Conservation (phyloP, 1,140 invertebrate species). For the Hypothenemus hampei region DNA sequence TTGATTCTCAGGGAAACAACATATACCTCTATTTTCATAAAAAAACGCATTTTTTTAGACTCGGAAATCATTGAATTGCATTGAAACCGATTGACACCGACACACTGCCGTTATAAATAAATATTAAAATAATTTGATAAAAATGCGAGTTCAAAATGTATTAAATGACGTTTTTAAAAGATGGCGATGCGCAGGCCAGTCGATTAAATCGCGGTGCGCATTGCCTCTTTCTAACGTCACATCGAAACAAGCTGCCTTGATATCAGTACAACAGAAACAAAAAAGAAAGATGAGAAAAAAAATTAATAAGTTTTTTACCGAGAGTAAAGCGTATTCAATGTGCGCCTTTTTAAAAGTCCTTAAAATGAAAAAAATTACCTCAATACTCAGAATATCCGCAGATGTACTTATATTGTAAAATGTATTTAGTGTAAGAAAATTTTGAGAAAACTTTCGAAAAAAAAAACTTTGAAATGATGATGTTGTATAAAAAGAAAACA, state of each 20-base stretch:
- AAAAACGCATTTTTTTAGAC: slow-evolving; percentile 21
- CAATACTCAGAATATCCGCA: slow-evolving; percentile 47
- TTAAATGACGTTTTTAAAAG: too few species aligned
- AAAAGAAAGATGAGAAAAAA: too few species aligned
- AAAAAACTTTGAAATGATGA: too few species aligned
- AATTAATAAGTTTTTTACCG: slow-evolving; percentile 32
- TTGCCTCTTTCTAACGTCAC: too few species aligned
- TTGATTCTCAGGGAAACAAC: slow-evolving; percentile 21
- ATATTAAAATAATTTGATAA: slow-evolving; percentile 23
- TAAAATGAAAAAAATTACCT: slow-evolving; percentile 44
- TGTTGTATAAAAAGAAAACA: slow-evolving; percentile 9
- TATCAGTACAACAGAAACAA: slow-evolving; percentile 46
- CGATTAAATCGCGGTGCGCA: too few species aligned
- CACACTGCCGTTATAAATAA: neutral
- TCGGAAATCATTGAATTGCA: slow-evolving; percentile 18
- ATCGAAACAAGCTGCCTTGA: slow-evolving; percentile 47
- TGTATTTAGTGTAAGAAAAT: slow-evolving; percentile 41
- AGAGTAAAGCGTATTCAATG: neutral
- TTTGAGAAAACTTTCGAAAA: slow-evolving; percentile 15
- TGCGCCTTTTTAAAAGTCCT: slow-evolving; percentile 7
- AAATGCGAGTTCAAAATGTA: neutral
- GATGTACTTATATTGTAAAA: slow-evolving; percentile 48
- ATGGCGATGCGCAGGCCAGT: too few species aligned
- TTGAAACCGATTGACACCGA: too few species aligned
- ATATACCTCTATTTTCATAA: slow-evolving; percentile 25